phyloP scores from a whole-genome alignment of 2,888 invertebrate species.

The Alloscopus bannaensis region DNA sequence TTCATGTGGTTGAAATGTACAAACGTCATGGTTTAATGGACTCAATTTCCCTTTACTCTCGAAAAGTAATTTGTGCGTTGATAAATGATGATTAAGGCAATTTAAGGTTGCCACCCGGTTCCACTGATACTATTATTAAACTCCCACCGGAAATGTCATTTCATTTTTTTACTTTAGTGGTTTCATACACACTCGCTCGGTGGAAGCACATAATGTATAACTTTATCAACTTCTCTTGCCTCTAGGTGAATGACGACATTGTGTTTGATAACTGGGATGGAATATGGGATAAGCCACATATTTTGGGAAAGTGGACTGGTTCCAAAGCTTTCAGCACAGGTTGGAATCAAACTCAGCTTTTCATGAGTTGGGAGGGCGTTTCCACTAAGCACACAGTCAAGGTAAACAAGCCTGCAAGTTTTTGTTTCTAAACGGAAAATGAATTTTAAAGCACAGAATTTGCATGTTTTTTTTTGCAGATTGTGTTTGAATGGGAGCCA shows the following conservation, averaged over 20 bases:
- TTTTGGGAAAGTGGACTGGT: slow-evolving; percentile 54
- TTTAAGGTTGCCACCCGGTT: background rate
- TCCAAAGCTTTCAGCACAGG: slow-evolving; percentile 5
- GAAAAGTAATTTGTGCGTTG: slow-evolving; percentile 29
- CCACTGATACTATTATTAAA: slow-evolving; percentile 54
- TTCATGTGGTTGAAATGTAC: slow-evolving; percentile 55
- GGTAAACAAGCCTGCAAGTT: slow-evolving; percentile 10
- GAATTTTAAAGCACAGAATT: no score
- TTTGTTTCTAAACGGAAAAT: no score
- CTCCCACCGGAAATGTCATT: slow-evolving; percentile 31
- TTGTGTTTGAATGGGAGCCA: slow-evolving; percentile 58
- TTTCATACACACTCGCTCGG: background rate
- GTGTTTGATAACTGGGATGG: slow-evolving; percentile 64
- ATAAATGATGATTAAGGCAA: slow-evolving; percentile 40
- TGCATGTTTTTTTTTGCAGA: slow-evolving; percentile 24
- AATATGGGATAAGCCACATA: slow-evolving; percentile 43
- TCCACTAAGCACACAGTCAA: slow-evolving; percentile 11
- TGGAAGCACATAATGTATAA: no score
- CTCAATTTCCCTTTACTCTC: slow-evolving; percentile 6
- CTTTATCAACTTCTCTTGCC: slow-evolving; percentile 4
- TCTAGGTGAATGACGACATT: slow-evolving; percentile 57
- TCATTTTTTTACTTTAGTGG: no score
- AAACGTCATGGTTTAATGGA: slow-evolving; percentile 43
- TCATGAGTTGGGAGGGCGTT: slow-evolving; percentile 39
- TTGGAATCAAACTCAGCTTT: slow-evolving; percentile 47